These are phyloP conservation scores for Ophion obscuratus DNA, from an alignment of 2,888 invertebrate genomes.

Conservation along the genomic window DNA sequence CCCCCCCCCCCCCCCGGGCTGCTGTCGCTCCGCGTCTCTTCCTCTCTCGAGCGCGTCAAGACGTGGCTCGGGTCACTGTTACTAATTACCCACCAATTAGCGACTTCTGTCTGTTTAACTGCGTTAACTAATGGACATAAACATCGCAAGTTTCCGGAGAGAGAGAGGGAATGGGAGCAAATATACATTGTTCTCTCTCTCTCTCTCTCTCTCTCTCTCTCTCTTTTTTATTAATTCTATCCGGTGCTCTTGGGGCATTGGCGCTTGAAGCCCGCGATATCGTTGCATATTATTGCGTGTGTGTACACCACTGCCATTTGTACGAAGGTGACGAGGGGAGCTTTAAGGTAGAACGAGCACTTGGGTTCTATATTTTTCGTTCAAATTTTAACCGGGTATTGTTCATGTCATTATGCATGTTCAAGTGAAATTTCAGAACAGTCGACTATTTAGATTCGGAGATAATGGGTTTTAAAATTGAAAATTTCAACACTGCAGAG, in stretches of 20 bases:
- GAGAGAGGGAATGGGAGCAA: constrained; percentile 17
- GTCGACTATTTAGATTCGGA: no score
- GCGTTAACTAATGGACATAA: constrained; percentile 82
- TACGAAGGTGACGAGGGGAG: constrained; percentile 29
- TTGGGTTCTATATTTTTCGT: no score
- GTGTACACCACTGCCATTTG: constrained; percentile 26
- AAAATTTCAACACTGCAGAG: no score
- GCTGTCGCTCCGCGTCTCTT: constrained; percentile 15
- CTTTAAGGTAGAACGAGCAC: constrained; percentile 1
- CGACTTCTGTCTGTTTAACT: constrained; percentile 80
- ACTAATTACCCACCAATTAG: constrained; percentile 82
- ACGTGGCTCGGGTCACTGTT: constrained; percentile 77
- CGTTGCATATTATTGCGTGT: constrained; percentile 9
- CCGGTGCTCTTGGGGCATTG: constrained; percentile 37
- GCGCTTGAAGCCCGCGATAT: constrained; percentile 33
- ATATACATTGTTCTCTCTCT: constrained; percentile 65
- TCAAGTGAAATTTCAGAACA: no score
- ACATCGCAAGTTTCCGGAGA: constrained; percentile 74
- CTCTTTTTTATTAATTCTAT: constrained; percentile 32
- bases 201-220: no score
- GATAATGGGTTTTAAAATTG: no score
- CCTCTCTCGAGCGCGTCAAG: constrained; percentile 44
- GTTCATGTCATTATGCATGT: no score
- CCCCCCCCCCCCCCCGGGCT: constrained; percentile 46
- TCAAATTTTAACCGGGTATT: no score